Evolutionary conservation across 2,113 vertebrate genomes (phyloP), one percentile per base, ranked within the genome.

Genomic region (Zosterops japonicus): DNA sequence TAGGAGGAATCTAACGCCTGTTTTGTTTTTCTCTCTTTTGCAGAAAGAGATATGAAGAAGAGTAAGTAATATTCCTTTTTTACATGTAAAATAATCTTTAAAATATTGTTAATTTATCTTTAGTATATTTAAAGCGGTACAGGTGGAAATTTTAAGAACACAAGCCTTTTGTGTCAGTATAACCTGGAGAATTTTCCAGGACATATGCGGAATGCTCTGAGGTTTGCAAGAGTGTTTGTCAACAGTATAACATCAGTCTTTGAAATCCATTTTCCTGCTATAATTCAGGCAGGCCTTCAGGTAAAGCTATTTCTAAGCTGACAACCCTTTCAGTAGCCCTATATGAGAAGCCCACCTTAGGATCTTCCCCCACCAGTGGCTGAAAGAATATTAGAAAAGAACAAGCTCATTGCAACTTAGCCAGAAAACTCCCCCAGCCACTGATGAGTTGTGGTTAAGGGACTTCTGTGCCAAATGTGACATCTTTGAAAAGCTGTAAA

Each of bases 31-130:
- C 63, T 97, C 53, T 96, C 84, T 95, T 90, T 98, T 97, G 90
- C 97, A 99, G 99, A 97, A 98, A 98, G 97, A 99, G 99, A 97
- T 99, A 99, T 50, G 98, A 99, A 82, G 97, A 98, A 96, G 98
- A 99, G 99, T 99, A 98, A 99, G 99, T 99, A 98, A 55, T 83
- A 85, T 80, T 47, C 36, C 57, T 91, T 87, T 94, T 89, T 90
- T 50, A 78, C 5, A n/a, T 35, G 11, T 77, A 83, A 93, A 86
- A 55, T 56, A 78, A 57, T 39, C 11, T 82, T 85, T 57, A 41
- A 83, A 94, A 24, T 35, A 36, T 10, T 4, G 39, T 68, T 72
- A 42, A 64, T 50, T 93, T 87, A 36, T 52, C 28, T 79, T 76
- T 19, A 53, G 20, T 76, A 42, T 84, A 41, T 65, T 93, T 88